Evolutionary conservation across 2,888 invertebrate species (phyloP).

Genomic region (Myopa tessellatipennis): DNA sequence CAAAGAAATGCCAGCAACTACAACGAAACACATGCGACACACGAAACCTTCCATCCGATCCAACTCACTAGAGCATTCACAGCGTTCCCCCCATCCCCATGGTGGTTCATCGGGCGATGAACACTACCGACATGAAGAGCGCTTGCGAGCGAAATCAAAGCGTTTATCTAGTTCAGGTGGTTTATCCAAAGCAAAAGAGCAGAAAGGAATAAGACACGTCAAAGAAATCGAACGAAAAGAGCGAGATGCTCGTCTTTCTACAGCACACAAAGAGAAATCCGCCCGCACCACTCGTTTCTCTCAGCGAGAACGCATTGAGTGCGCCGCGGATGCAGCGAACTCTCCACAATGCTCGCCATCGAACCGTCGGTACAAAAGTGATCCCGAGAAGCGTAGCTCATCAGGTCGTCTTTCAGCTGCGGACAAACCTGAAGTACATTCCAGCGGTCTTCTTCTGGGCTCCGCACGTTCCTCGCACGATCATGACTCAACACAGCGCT

Average conservation of each 20-base stretch:
- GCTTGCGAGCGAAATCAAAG: slow-evolving; percentile 57
- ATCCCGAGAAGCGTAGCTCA: slow-evolving; percentile 36
- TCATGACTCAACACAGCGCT: slow-evolving; percentile 50
- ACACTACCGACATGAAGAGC: slow-evolving; percentile 52
- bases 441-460: slow-evolving; percentile 51
- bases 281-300: slow-evolving; percentile 56
- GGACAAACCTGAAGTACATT: slow-evolving; percentile 43
- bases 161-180: slow-evolving; percentile 48
- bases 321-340: slow-evolving; percentile 48
- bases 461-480: slow-evolving; percentile 52
- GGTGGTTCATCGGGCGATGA: slow-evolving; percentile 59
- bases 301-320: slow-evolving; percentile 55
- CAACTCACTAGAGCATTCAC: slow-evolving; percentile 58
- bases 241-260: slow-evolving; percentile 11
- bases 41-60: slow-evolving; percentile 51
- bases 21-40: neutral
- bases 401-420: slow-evolving; percentile 35
- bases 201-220: slow-evolving; percentile 42
- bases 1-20: slow-evolving; percentile 39
- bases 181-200: slow-evolving; percentile 30
- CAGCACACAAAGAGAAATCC: slow-evolving; percentile 37
- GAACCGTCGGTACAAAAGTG: slow-evolving; percentile 45
- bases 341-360: slow-evolving; percentile 43
- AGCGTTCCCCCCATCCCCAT: slow-evolving; percentile 51
- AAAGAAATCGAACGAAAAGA: slow-evolving; percentile 47